A percentile compares a stretch with the other conserved stretches of the same genome.
phyloP scores from a whole-genome alignment of 2,888 invertebrate genomes.

The Thymelicus acteon region DNA sequence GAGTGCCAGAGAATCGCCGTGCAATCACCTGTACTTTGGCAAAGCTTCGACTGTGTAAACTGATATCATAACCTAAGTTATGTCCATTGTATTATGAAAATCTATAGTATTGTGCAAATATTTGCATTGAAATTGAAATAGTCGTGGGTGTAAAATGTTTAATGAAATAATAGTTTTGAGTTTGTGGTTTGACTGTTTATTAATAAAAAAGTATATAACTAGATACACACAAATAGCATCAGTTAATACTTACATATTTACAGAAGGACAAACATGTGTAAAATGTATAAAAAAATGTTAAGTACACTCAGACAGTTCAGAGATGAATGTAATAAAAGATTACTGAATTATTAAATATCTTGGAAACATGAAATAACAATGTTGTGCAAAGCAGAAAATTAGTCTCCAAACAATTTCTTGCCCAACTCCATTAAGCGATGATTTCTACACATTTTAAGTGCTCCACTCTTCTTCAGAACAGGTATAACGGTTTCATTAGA shows the following conservation, averaged over 20 bases:
- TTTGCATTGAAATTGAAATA: not conserved
- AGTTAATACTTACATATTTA: slow-evolving; percentile 42
- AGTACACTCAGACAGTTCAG: slow-evolving; percentile 44
- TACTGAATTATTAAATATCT: slow-evolving; percentile 20
- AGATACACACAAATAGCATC: slow-evolving; percentile 29
- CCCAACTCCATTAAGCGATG: slow-evolving; percentile 95
- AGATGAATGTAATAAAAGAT: slow-evolving; percentile 38
- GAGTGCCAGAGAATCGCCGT: slow-evolving; percentile 52
- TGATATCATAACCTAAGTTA: slow-evolving; percentile 52
- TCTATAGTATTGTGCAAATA: not conserved
- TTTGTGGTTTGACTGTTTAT: slow-evolving; percentile 33
- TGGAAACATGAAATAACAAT: slow-evolving; percentile 27
- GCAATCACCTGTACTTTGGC: slow-evolving; percentile 80
- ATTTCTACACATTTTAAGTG: slow-evolving; percentile 92
- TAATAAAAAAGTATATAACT: slow-evolving; percentile 29
- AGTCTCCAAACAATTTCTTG: slow-evolving; percentile 94
- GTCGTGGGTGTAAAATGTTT: not conserved
- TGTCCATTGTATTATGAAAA: slow-evolving; percentile 1
- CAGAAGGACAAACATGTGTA: slow-evolving; percentile 40
- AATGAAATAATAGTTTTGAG: slow-evolving; percentile 32
- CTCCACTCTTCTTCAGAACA: slow-evolving; percentile 92
- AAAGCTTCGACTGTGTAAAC: slow-evolving; percentile 63
- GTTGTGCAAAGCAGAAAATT: slow-evolving; percentile 54
- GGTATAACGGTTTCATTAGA: slow-evolving; percentile 90
- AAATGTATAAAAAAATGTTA: slow-evolving; percentile 39